phyloP scores from a whole-genome alignment of 2,888 invertebrate genomes.

The Hedya salicella region DNA sequence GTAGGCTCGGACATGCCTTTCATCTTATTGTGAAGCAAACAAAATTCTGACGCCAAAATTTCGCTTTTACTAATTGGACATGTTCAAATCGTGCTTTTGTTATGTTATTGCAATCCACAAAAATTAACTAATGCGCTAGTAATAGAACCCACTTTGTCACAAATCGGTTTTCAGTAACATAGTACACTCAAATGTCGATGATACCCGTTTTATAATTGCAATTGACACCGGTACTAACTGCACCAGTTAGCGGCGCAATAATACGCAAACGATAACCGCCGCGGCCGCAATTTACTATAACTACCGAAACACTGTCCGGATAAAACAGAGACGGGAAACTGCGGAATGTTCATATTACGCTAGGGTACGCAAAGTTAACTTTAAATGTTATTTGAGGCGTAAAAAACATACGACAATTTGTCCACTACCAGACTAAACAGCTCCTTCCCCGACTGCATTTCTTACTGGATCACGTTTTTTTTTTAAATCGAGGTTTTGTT shows the following conservation, averaged over 20 bases:
- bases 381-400: not conserved
- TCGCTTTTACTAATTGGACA: not conserved
- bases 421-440: not conserved
- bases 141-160: no score
- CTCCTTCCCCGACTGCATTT: not conserved
- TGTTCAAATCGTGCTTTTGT: not conserved
- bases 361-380: constrained; percentile 7
- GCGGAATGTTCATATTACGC: not conserved
- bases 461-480: no score
- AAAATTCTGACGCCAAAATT: not conserved
- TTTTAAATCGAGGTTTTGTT: no score
- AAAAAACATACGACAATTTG: not conserved
- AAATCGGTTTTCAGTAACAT: not conserved
- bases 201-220: constrained; percentile 46
- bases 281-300: constrained; percentile 50
- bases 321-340: constrained; percentile 16
- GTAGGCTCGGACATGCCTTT: constrained; percentile 1
- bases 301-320: constrained; percentile 26
- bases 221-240: constrained; percentile 52
- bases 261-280: constrained; percentile 70
- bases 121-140: no score
- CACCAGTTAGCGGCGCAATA: constrained; percentile 57
- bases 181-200: not conserved
- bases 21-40: constrained; percentile 6
- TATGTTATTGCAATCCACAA: no score